Evolutionary conservation across 2,113 vertebrate species (phyloP).

Genomic region (Procavia capensis): DNA sequence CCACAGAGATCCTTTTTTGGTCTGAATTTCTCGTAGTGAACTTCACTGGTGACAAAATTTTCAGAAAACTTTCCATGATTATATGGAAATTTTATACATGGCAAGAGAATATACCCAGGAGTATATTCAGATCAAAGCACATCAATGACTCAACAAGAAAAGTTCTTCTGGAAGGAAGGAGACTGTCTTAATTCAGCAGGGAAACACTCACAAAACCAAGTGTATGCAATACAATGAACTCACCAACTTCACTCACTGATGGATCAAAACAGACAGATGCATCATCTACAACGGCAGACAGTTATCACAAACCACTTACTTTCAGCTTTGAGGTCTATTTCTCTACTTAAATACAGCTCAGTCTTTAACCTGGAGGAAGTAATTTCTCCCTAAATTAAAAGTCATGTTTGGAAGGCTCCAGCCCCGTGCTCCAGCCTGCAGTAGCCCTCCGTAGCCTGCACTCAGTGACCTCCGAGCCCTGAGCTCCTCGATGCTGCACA

Average conservation of each 20-base stretch:
- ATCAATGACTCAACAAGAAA: neutral
- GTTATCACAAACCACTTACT: neutral
- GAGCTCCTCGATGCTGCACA: neutral
- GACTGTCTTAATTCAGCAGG: neutral
- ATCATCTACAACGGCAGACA: neutral
- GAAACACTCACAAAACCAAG: neutral
- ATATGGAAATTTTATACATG: conserved; percentile 13
- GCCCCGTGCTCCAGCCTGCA: neutral
- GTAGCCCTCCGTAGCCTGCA: neutral
- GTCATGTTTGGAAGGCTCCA: neutral
- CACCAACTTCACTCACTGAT: neutral
- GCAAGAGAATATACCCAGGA: neutral
- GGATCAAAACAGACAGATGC: neutral
- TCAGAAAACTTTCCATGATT: conserved; percentile 8
- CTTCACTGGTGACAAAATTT: neutral
- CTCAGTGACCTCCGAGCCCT: accelerated
- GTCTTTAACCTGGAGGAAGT: conserved; percentile 14
- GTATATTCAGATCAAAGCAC: neutral
- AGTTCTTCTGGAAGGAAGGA: neutral
- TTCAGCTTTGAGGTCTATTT: conserved; percentile 12
- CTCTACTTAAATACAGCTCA: conserved; percentile 16
- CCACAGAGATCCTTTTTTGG: neutral
- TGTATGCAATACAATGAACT: neutral
- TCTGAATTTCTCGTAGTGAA: neutral
- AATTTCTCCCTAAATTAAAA: neutral